A percentile compares a stretch with the other conserved stretches of the same genome.
These are phyloP conservation scores for Drosophila neutralis DNA, from an alignment of 2,888 invertebrate genomes.

Conservation along the genomic window DNA sequence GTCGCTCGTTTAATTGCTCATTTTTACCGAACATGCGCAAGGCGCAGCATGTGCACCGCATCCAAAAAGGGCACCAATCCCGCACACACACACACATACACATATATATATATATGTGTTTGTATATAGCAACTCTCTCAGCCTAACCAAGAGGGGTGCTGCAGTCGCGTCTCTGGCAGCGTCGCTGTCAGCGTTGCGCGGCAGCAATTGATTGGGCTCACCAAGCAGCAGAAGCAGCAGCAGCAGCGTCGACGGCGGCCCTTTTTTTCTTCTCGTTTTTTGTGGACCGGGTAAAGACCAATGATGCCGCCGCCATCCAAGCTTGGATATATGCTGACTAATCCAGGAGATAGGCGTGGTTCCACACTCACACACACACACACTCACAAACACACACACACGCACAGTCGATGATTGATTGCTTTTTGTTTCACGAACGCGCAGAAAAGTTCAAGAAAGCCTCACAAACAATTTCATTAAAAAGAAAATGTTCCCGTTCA, in stretches of 20 bases:
- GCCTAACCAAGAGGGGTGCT: slow-evolving; percentile 52
- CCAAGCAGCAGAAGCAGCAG: slow-evolving; percentile 32
- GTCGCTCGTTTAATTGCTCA: slow-evolving; percentile 59
- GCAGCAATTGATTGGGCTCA: slow-evolving; percentile 78
- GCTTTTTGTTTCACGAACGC: slow-evolving; percentile 71
- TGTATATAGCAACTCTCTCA: slow-evolving; percentile 20
- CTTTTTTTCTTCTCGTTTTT: slow-evolving; percentile 28
- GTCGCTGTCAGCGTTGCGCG: slow-evolving; percentile 62
- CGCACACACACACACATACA: slow-evolving; percentile 37
- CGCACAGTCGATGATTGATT: slow-evolving; percentile 81
- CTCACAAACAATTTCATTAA: slow-evolving; percentile 75
- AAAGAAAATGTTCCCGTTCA: slow-evolving; percentile 42
- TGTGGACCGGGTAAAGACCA: slow-evolving; percentile 66
- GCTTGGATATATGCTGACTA: slow-evolving; percentile 82
- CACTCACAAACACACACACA: slow-evolving; percentile 51
- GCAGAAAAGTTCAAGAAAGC: slow-evolving; percentile 69
- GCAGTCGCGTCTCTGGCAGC: slow-evolving; percentile 41
- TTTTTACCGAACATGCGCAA: slow-evolving; percentile 79
- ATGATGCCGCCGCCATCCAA: slow-evolving; percentile 80
- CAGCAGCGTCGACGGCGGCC: slow-evolving; percentile 56
- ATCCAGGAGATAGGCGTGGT: slow-evolving; percentile 84
- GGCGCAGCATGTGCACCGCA: slow-evolving; percentile 62
- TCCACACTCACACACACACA: slow-evolving; percentile 64
- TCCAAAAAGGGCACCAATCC: slow-evolving; percentile 54
- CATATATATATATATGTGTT: not conserved